Conservation (phyloP, 2,797 vertebrate species). For the Muraenolepis orangiensis region DNA sequence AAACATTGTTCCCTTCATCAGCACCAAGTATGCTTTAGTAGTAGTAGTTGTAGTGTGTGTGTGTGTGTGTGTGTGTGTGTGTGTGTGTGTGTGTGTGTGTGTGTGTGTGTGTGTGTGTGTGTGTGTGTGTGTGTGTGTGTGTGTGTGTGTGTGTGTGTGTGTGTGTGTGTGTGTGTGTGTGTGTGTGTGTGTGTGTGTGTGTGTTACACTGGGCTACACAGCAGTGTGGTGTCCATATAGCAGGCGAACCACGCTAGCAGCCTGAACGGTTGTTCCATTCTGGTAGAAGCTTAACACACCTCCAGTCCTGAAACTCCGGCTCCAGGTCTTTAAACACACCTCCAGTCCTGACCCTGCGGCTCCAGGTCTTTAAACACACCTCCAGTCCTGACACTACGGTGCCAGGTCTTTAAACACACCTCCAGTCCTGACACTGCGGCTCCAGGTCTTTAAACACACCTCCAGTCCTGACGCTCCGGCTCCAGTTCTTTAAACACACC, state of each 20-base stretch:
- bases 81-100: conserved; percentile 25
- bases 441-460: not conserved
- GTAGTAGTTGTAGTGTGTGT: no score
- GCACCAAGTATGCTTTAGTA: conserved; percentile 51
- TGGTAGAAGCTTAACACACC: no score
- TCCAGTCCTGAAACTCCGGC: conserved; percentile 22
- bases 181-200: conserved; percentile 29
- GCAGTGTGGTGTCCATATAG: conserved; percentile 23
- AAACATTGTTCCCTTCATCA: conserved; percentile 86
- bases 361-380: not conserved
- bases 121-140: conserved; percentile 8
- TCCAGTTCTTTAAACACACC: not conserved
- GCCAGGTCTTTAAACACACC: not conserved
- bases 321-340: not conserved
- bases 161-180: conserved; percentile 7
- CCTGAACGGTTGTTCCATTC: no score
- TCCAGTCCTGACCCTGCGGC: conserved; percentile 21
- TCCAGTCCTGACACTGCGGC: conserved; percentile 22
- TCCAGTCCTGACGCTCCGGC: conserved; percentile 22
- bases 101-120: conserved; percentile 27
- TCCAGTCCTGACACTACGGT: conserved; percentile 21
- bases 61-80: conserved; percentile 8
- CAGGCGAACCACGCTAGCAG: not conserved
- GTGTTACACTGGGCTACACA: conserved; percentile 49
- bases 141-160: conserved; percentile 2